Evolutionary conservation across 2,797 vertebrate genomes (phyloP), one percentile per base, ranked within the genome.

Genomic region (Fistularia tabacaria): DNA sequence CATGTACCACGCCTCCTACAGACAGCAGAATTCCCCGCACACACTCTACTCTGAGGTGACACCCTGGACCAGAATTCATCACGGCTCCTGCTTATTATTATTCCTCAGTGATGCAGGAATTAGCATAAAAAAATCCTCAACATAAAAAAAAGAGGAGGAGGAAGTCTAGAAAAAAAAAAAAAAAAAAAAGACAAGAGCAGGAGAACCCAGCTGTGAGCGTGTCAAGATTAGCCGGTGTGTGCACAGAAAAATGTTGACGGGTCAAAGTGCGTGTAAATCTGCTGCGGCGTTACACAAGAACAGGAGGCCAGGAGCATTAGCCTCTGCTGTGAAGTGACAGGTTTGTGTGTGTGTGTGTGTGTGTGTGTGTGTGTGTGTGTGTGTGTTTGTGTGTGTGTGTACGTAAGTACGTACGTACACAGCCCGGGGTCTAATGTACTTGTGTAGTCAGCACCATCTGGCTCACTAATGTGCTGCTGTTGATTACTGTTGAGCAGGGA

Each of bases 381-480:
- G 51, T 36, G 54, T n/a, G 25, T 1, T 46, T 7, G 44, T 40
- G 61, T 42, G 45, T 7, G 51, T 36, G 54, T n/a, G n/a, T n/a
- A n/a, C n/a, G n/a, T n/a, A n/a, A n/a, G n/a, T n/a, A n/a, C n/a
- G n/a, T 48, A 38, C 49, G 60, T 36, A 38, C 57, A 42, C 9
- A 51, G 61, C 59, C 40, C 10, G 0, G 57, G 61, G 59, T 73
- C 76, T 77, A 48, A 73, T 82, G 69, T 73, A 67, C 61, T 72
- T 15, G 61, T 73, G 70, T 51, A 63, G 78, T 71, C 71, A 59
- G 78, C 76, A 36, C 80, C 77, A 82, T 76, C 72, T 84, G 85
- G 70, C 62, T 64, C n/a, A 8, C 69, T 84, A 83, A 83, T 80
- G 79, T 77, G 76, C 43, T 69, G 69, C 69, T 58, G 74, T 81